Evolutionary conservation across 2,888 invertebrate species (phyloP).

Genomic region (Agrilus biguttatus): DNA sequence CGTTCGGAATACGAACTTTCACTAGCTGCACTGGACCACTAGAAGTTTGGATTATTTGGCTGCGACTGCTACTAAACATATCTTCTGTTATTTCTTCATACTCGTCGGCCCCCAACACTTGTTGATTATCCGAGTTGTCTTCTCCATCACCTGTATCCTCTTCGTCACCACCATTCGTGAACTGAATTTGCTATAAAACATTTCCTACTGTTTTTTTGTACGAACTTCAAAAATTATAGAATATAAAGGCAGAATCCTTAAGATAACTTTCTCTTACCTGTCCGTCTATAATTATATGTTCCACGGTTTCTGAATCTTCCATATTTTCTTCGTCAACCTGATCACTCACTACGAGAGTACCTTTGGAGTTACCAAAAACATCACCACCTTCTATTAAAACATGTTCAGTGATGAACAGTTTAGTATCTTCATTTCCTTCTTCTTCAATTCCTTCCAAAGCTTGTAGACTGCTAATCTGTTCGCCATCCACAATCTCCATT

Average conservation of each 20-base stretch:
- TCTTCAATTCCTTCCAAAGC: conserved; percentile 14
- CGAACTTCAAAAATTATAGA: neutral
- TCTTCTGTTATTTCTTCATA: conserved; percentile 21
- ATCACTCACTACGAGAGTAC: conserved; percentile 13
- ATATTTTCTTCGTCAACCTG: conserved; percentile 13
- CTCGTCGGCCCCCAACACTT: conserved; percentile 16
- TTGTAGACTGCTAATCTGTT: conserved; percentile 10
- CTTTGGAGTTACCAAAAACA: conserved; percentile 13
- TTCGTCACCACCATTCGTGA: conserved; percentile 18
- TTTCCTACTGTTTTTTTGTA: neutral
- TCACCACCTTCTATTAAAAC: conserved; percentile 34
- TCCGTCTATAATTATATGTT: conserved; percentile 30
- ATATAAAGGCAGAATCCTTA: too few relatives aligned
- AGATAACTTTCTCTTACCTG: conserved; percentile 12
- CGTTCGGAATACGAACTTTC: conserved; percentile 28
- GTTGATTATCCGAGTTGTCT: conserved; percentile 17
- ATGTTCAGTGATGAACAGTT: conserved; percentile 38
- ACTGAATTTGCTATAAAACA: conserved; percentile 22
- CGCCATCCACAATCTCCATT: conserved; percentile 24
- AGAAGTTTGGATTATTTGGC: conserved; percentile 29
- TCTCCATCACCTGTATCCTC: conserved; percentile 19
- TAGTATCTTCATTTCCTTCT: conserved; percentile 25
- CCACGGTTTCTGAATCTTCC: conserved; percentile 18
- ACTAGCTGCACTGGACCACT: conserved; percentile 30
- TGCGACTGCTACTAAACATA: conserved; percentile 12